A percentile compares a stretch with the other conserved stretches of the same genome.
phyloP scores from a whole-genome alignment of 2,888 invertebrate species.

The Baronia brevicornis region DNA sequence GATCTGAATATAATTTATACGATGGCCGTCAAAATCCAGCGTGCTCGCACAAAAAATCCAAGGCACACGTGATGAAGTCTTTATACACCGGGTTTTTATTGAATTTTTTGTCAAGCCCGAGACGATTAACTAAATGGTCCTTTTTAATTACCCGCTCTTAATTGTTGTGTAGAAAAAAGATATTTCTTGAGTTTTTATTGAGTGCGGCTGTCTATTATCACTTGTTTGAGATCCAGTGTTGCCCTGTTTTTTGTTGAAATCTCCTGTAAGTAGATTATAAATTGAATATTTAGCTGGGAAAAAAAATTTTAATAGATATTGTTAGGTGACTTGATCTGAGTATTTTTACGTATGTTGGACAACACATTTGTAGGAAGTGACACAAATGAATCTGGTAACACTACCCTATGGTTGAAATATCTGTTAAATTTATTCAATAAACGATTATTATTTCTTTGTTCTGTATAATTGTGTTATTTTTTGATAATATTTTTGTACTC shows the following conservation, averaged over 20 bases:
- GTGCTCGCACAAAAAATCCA: conserved; percentile 30
- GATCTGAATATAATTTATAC: conserved; percentile 11
- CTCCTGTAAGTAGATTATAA: not conserved
- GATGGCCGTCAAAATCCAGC: conserved; percentile 23
- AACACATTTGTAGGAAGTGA: too few relatives aligned
- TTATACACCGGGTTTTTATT: conserved; percentile 31
- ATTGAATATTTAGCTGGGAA: conserved; percentile 1
- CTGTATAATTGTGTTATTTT: too few relatives aligned
- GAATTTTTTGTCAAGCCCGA: conserved; percentile 33
- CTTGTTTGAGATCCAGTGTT: too few relatives aligned
- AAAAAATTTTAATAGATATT: too few relatives aligned
- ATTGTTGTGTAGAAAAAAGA: conserved; percentile 35
- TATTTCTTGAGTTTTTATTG: conserved; percentile 19
- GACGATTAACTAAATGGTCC: conserved; percentile 47
- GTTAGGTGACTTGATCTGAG: too few relatives aligned
- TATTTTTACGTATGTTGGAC: too few relatives aligned
- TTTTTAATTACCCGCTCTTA: conserved; percentile 50
- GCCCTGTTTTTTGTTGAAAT: conserved; percentile 5
- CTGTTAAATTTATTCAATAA: too few relatives aligned
- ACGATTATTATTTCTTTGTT: too few relatives aligned
- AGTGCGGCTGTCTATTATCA: not conserved
- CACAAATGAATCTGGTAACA: too few relatives aligned
- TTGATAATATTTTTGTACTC: too few relatives aligned
- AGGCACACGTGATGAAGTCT: conserved; percentile 31
- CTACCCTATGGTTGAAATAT: too few relatives aligned